Percentiles rank a stretch among this genome's conserved stretches.
These are phyloP conservation scores for Lasioglossum marginatum DNA, from an alignment of 2,888 invertebrate genomes.

Conservation along the genomic window DNA sequence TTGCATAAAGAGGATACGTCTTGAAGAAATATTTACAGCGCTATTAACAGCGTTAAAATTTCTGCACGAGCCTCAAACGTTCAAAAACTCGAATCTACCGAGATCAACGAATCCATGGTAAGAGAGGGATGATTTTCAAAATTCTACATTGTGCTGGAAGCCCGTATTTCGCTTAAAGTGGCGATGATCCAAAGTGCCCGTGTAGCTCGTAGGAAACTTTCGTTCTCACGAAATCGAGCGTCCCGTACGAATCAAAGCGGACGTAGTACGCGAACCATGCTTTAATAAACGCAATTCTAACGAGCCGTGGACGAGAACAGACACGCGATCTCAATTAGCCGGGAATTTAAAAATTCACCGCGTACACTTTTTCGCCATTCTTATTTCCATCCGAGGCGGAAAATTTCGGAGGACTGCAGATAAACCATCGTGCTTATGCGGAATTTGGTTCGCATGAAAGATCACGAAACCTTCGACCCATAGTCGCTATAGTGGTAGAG, in stretches of 20 bases:
- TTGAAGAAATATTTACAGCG: not conserved
- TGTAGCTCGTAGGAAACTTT: constrained; percentile 11
- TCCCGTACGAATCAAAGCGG: not conserved
- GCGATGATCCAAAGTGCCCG: not conserved
- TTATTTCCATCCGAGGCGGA: constrained; percentile 8
- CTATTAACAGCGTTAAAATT: not conserved
- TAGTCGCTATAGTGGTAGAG: not conserved
- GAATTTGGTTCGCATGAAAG: not conserved
- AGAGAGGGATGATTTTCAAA: not conserved
- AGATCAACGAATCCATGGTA: not conserved
- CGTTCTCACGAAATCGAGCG: constrained; percentile 22
- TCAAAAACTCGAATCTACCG: not conserved
- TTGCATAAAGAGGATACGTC: not conserved
- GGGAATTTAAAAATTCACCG: constrained; percentile 28
- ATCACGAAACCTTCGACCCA: not conserved
- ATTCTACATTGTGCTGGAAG: not conserved
- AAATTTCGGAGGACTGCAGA: not conserved
- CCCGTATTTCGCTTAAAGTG: not conserved
- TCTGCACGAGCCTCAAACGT: no score
- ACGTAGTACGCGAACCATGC: not conserved
- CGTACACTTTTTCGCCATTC: constrained; percentile 33
- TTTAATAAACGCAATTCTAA: constrained; percentile 20
- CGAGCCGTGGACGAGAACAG: constrained; percentile 21
- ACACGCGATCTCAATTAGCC: constrained; percentile 38
- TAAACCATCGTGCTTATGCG: not conserved